Percentiles rank a stretch among this genome's conserved stretches.
phyloP scores from a whole-genome alignment of 1,140 invertebrate species.

The Papilio machaon region DNA sequence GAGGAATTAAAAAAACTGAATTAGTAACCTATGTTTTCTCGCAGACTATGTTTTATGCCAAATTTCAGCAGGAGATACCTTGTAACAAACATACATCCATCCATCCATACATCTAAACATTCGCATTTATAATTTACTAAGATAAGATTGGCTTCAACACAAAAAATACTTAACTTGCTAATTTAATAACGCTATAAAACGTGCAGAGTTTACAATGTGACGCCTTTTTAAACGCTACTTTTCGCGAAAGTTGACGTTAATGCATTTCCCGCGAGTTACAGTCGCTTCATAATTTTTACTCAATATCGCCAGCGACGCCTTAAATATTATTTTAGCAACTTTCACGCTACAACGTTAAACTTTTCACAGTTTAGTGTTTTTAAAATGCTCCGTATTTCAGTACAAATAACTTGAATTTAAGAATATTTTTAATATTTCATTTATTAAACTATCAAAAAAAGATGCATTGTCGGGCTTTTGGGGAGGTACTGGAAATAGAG shows the following conservation, averaged over 20 bases:
- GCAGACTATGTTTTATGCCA: no score
- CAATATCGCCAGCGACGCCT: neutral
- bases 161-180: neutral
- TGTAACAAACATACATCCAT: no score
- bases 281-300: constrained; percentile 7
- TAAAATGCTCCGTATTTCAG: neutral
- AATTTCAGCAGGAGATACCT: no score
- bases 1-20: no score
- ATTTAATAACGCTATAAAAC: neutral
- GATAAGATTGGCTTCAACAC: no score
- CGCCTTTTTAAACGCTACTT: neutral
- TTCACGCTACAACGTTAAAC: neutral
- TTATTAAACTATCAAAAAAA: no score
- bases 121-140: no score
- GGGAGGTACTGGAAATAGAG: no score
- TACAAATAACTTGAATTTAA: neutral
- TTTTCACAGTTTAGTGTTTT: neutral
- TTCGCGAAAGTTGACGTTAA: neutral
- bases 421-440: neutral
- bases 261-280: neutral
- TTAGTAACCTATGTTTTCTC: no score
- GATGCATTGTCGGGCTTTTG: no score
- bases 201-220: neutral
- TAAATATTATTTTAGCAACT: constrained; percentile 7
- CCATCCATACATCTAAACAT: no score